phyloP scores from a whole-genome alignment of 2,113 vertebrate genomes.

The Herpetotheres cachinnans region DNA sequence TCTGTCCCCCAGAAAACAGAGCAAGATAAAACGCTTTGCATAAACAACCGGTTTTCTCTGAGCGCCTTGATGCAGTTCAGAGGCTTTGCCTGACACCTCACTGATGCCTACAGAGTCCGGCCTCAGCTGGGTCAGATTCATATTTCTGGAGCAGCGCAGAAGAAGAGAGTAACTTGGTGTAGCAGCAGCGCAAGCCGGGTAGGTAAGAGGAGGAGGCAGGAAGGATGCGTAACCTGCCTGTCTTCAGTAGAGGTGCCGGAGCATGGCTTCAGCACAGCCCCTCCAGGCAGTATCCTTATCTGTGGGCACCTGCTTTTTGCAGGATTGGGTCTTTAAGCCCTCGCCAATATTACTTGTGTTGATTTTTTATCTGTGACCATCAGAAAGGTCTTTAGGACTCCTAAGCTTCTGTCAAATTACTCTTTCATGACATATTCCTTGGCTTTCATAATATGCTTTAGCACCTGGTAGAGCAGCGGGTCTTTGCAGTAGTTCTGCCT shows the following conservation, averaged over 20 bases:
- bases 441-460: background rate
- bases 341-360: background rate
- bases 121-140: rapidly evolving
- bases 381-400: background rate
- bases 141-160: background rate
- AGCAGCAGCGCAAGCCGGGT: background rate
- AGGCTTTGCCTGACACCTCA: background rate
- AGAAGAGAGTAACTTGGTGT: background rate
- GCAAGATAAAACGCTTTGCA: background rate
- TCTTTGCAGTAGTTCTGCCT: background rate
- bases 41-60: rapidly evolving
- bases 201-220: background rate
- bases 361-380: background rate
- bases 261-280: background rate
- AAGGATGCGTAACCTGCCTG: background rate
- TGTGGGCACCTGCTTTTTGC: background rate
- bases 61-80: background rate
- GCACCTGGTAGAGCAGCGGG: background rate
- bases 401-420: background rate
- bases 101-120: too few relatives aligned
- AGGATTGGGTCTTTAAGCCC: background rate
- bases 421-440: background rate
- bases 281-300: background rate
- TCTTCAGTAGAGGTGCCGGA: rapidly evolving
- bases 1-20: too few relatives aligned